These are phyloP conservation scores for Macrotis lagotis DNA, from an alignment of 2,113 vertebrate species.

Conservation along the genomic window DNA sequence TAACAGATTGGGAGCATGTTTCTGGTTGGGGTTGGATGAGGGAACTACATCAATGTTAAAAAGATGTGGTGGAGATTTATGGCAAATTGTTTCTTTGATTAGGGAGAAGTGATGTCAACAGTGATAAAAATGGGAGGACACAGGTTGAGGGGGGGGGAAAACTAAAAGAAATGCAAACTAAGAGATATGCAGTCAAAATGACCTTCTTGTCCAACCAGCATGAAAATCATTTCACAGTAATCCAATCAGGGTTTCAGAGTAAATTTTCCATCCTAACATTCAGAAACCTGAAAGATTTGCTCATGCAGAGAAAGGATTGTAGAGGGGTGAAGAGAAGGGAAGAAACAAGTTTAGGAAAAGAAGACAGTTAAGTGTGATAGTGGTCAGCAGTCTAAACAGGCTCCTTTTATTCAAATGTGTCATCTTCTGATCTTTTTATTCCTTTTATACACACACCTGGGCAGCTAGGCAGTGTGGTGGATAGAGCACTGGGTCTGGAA, in stretches of 20 bases:
- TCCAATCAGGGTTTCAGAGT: neutral
- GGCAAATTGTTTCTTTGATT: neutral
- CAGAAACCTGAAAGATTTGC: neutral
- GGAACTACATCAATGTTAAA: neutral
- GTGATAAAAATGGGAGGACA: neutral
- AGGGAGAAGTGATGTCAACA: neutral
- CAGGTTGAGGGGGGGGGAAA: neutral
- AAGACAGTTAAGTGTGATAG: neutral
- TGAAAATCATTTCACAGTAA: neutral
- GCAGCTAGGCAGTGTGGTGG: neutral
- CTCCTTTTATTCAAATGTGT: neutral
- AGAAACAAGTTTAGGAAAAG: neutral
- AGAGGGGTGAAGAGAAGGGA: neutral
- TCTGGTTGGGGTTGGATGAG: neutral
- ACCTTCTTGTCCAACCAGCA: neutral
- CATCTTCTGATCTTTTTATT: neutral
- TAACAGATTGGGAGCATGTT: neutral
- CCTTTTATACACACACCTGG: neutral
- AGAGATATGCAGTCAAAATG: neutral
- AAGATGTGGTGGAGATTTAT: neutral
- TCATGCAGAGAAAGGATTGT: slow-evolving; percentile 18
- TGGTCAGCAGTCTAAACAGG: neutral
- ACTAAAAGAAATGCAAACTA: neutral
- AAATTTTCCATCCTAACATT: neutral
- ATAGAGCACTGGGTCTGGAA: neutral